A percentile compares a stretch with the other conserved stretches of the same genome.
Conservation (phyloP, 2,888 invertebrate species). For the Amphipyra tragopoginis region DNA sequence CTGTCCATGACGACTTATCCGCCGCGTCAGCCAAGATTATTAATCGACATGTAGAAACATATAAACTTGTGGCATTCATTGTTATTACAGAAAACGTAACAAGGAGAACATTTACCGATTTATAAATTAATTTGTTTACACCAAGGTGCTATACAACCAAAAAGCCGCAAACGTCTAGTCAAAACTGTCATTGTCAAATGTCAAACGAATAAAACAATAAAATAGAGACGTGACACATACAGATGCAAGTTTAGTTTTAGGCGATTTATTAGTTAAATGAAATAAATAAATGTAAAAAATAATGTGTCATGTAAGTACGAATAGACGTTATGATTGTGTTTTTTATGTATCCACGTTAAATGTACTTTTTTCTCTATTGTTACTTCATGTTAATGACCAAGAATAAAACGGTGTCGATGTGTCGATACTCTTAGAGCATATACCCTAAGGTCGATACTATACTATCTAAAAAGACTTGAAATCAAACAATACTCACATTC, state of each 20-base stretch:
- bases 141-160: slow-evolving; percentile 78
- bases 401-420: no score
- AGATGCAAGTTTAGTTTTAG: background rate
- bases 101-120: slow-evolving; percentile 69
- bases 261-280: no score
- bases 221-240: slow-evolving; percentile 10
- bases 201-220: slow-evolving; percentile 27
- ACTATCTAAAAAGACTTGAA: no score
- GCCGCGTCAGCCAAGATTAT: slow-evolving; percentile 93
- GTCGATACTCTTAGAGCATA: no score
- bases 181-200: slow-evolving; percentile 62
- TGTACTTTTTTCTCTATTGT: no score
- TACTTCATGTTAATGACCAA: no score
- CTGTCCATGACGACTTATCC: slow-evolving; percentile 93
- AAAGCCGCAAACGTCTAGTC: slow-evolving; percentile 83
- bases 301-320: no score
- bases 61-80: slow-evolving; percentile 95
- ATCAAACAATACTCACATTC: no score
- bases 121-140: slow-evolving; percentile 80
- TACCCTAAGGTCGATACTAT: no score
- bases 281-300: no score
- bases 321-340: no score
- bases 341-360: no score
- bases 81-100: slow-evolving; percentile 71
- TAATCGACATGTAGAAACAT: slow-evolving; percentile 94